phyloP scores from a whole-genome alignment of 2,113 vertebrate species.

The Xiphophorus maculatus region DNA sequence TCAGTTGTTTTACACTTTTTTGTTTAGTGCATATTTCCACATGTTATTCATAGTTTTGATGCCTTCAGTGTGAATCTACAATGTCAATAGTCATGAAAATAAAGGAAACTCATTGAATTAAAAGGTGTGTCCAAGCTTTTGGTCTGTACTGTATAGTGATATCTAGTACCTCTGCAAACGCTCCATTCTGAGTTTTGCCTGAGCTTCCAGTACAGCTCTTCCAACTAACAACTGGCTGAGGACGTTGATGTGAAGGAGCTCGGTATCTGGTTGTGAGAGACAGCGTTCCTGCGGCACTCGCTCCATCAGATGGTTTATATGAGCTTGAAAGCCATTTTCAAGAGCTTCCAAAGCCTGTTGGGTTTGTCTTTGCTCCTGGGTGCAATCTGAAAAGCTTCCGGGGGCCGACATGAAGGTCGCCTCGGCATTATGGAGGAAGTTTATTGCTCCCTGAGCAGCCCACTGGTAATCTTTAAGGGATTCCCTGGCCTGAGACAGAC shows the following conservation, averaged over 20 bases:
- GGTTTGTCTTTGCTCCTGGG: slow-evolving; percentile 59
- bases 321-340: slow-evolving; percentile 78
- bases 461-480: slow-evolving; percentile 76
- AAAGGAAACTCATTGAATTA: no score
- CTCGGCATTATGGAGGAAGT: slow-evolving; percentile 77
- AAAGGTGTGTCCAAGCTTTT: no score
- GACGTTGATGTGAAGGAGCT: slow-evolving; percentile 72
- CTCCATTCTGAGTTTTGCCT: slow-evolving; percentile 72
- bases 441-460: slow-evolving; percentile 71
- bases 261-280: slow-evolving; percentile 69
- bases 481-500: slow-evolving; percentile 78
- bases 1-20: no score
- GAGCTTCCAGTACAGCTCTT: slow-evolving; percentile 73
- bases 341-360: slow-evolving; percentile 57
- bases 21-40: no score
- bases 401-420: slow-evolving; percentile 59
- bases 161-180: slow-evolving; percentile 69
- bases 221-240: slow-evolving; percentile 79
- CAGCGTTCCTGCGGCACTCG: slow-evolving; percentile 71
- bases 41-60: no score
- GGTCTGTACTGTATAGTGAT: neutral
- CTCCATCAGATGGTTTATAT: slow-evolving; percentile 73
- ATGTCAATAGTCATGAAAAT: no score
- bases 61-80: no score
- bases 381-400: slow-evolving; percentile 70